Evolutionary conservation across 2,113 vertebrate genomes (phyloP).

Genomic region (Campylorhamphus procurvoides): DNA sequence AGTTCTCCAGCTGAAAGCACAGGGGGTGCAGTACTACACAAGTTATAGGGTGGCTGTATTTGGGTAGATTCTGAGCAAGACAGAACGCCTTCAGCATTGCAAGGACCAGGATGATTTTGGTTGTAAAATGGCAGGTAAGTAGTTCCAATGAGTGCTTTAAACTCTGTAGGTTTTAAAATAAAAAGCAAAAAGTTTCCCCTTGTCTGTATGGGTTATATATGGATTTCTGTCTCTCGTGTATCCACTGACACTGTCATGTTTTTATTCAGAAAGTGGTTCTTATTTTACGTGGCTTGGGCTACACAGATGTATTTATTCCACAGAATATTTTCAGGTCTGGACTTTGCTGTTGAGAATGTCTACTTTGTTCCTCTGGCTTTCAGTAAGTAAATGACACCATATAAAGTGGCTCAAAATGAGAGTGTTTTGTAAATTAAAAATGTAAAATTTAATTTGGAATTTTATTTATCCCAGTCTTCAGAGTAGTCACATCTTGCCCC

Average conservation of each 20-base stretch:
- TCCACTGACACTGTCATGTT: neutral
- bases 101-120: neutral
- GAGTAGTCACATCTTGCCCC: neutral
- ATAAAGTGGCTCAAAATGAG: neutral
- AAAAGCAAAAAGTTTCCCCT: neutral
- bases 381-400: neutral
- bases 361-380: neutral
- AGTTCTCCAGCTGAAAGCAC: neutral
- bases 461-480: neutral
- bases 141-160: neutral
- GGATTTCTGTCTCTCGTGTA: neutral
- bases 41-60: neutral
- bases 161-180: neutral
- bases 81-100: neutral
- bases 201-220: neutral
- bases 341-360: neutral
- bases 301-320: neutral
- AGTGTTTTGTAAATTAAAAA: neutral
- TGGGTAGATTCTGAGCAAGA: neutral
- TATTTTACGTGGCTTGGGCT: neutral
- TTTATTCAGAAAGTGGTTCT: neutral
- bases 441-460: neutral
- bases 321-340: neutral
- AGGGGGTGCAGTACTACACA: neutral
- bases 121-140: neutral